Percentiles rank a stretch among this genome's conserved stretches.
These are phyloP conservation scores for Stegostoma tigrinum DNA, from an alignment of 2,113 vertebrate species.

Conservation along the genomic window DNA sequence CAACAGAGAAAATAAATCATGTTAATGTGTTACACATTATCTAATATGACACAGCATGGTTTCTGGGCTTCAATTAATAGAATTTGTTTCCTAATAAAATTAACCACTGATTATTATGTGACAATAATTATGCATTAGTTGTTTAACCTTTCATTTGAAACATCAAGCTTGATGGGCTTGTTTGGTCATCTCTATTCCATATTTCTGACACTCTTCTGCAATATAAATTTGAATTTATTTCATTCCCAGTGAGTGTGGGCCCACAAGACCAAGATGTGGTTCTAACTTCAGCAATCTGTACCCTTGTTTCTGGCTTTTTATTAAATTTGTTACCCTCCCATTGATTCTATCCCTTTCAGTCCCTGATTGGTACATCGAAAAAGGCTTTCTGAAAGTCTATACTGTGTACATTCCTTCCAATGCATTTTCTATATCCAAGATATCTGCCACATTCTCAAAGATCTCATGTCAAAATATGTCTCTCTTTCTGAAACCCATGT, in stretches of 20 bases:
- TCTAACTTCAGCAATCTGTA: not conserved
- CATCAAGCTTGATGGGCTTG: not conserved
- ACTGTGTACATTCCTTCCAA: not conserved
- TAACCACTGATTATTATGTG: not conserved
- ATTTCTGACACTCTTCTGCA: not conserved
- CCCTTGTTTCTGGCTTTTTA: not conserved
- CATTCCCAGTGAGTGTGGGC: not conserved
- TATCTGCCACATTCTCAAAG: not conserved
- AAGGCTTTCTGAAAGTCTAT: not conserved
- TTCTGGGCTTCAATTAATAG: not conserved
- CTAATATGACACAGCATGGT: not conserved
- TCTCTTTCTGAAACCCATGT: not conserved
- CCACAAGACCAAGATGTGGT: not conserved
- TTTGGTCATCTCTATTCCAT: not conserved
- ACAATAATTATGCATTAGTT: not conserved
- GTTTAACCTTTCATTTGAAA: not conserved
- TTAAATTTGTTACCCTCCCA: not conserved
- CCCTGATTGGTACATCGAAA: not conserved
- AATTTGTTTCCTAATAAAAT: not conserved
- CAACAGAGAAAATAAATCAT: not conserved
- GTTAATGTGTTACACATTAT: not conserved
- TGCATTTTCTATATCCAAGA: not conserved
- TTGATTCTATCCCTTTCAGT: not conserved
- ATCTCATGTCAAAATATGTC: not conserved
- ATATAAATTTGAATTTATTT: not conserved